These are phyloP conservation scores for Corbicula japonica DNA, from an alignment of 2,888 invertebrate genomes.

Conservation along the genomic window DNA sequence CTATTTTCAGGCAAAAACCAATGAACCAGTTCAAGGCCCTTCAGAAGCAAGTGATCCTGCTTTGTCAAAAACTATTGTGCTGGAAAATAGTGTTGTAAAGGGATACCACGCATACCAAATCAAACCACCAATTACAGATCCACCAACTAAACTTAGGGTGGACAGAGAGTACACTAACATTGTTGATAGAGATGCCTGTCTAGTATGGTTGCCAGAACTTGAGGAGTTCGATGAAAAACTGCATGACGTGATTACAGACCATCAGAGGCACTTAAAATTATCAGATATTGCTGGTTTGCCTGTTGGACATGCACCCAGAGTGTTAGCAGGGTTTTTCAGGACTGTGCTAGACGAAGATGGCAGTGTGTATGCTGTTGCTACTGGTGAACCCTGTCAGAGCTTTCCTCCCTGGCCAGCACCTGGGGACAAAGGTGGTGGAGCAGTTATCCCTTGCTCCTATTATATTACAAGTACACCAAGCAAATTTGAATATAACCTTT, in stretches of 20 bases:
- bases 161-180: conserved; percentile 15
- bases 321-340: conserved; percentile 21
- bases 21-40: too few relatives aligned
- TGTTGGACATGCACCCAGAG: conserved; percentile 32
- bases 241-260: conserved; percentile 27
- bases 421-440: conserved; percentile 9
- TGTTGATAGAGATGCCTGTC: conserved; percentile 11
- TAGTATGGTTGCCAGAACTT: conserved; percentile 26
- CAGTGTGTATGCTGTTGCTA: conserved; percentile 7
- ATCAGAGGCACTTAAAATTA: conserved; percentile 9
- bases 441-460: conserved; percentile 4
- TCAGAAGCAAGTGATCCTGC: too few relatives aligned
- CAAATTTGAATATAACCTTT: background rate
- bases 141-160: background rate
- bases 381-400: background rate
- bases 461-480: background rate
- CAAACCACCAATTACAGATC: background rate
- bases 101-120: conserved; percentile 10
- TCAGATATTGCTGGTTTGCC: conserved; percentile 33
- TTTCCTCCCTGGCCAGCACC: conserved; percentile 15
- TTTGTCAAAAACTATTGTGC: too few relatives aligned
- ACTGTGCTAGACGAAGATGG: conserved; percentile 14
- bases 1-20: too few relatives aligned
- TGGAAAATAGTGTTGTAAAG: conserved; percentile 15
- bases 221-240: conserved; percentile 1